A percentile compares a stretch with the other conserved stretches of the same genome.
Conservation (phyloP, 1,140 invertebrate species). For the Atta cephalotes region DNA sequence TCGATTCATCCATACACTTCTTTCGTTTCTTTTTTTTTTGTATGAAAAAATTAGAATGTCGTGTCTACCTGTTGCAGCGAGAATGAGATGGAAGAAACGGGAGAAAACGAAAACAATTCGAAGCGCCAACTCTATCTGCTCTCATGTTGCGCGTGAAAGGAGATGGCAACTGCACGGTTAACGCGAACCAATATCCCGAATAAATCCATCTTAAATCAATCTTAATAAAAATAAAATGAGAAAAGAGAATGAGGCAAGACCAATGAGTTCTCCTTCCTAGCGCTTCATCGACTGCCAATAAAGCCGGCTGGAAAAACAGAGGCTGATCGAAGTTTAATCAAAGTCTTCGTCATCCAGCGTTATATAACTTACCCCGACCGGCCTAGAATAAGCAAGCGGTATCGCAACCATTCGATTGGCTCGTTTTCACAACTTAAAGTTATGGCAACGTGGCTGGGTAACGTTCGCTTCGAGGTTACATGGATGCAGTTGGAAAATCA, state of each 20-base stretch:
- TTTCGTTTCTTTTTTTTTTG: constrained; percentile 7
- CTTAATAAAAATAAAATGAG: constrained; percentile 53
- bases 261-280: constrained; percentile 39
- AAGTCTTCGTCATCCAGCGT: constrained; percentile 52
- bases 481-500: constrained; percentile 32
- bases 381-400: constrained; percentile 54
- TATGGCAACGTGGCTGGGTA: not conserved
- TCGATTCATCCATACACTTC: constrained; percentile 11
- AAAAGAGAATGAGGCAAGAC: not conserved
- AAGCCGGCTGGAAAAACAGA: constrained; percentile 50
- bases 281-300: constrained; percentile 54
- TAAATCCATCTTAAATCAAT: constrained; percentile 60
- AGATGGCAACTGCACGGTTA: not conserved
- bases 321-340: constrained; percentile 64
- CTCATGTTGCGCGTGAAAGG: not conserved
- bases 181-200: constrained; percentile 49
- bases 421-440: constrained; percentile 42
- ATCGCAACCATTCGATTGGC: constrained; percentile 37
- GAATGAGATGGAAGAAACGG: not conserved
- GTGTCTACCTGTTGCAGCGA: constrained; percentile 50
- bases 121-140: constrained; percentile 2
- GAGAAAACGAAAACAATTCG: not conserved
- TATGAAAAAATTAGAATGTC: constrained; percentile 51
- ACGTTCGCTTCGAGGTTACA: constrained; percentile 10
- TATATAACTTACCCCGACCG: constrained; percentile 29